A percentile compares a stretch with the other conserved stretches of the same genome.
phyloP scores from a whole-genome alignment of 2,797 vertebrate genomes.

The Sarcophilus harrisii region DNA sequence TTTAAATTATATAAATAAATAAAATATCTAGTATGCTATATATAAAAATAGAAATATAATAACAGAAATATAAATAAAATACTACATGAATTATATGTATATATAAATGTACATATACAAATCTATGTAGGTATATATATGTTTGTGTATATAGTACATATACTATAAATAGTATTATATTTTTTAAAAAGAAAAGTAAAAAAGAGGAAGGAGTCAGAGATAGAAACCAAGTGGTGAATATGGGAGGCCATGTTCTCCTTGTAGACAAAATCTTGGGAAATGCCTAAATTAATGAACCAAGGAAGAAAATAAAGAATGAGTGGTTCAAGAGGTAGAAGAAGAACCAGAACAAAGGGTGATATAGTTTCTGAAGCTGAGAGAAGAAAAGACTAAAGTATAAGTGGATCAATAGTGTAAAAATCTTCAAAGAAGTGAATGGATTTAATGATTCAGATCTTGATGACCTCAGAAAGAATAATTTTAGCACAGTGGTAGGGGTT shows the following conservation, averaged over 20 bases:
- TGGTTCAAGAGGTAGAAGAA: not conserved
- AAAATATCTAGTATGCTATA: not conserved
- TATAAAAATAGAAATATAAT: not conserved
- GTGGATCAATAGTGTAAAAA: not conserved
- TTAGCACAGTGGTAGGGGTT: not conserved
- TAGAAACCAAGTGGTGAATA: not conserved
- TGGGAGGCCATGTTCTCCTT: not conserved
- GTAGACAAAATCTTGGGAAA: not conserved
- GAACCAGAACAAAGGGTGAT: not conserved
- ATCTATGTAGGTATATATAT: too few relatives aligned
- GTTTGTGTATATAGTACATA: too few relatives aligned
- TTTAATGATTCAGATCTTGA: not conserved
- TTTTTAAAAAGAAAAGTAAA: not conserved
- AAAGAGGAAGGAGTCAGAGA: not conserved
- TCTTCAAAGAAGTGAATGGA: not conserved
- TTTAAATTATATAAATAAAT: not conserved
- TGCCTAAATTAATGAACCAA: not conserved
- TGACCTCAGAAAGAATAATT: not conserved
- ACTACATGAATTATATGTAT: too few relatives aligned
- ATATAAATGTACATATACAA: too few relatives aligned
- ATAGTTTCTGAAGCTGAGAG: not conserved
- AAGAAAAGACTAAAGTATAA: not conserved
- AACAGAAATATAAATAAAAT: too few relatives aligned
- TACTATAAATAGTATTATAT: not conserved
- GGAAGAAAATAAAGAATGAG: not conserved